Evolutionary conservation across 2,797 vertebrate genomes (phyloP).

Genomic region (Chromis chromis): DNA sequence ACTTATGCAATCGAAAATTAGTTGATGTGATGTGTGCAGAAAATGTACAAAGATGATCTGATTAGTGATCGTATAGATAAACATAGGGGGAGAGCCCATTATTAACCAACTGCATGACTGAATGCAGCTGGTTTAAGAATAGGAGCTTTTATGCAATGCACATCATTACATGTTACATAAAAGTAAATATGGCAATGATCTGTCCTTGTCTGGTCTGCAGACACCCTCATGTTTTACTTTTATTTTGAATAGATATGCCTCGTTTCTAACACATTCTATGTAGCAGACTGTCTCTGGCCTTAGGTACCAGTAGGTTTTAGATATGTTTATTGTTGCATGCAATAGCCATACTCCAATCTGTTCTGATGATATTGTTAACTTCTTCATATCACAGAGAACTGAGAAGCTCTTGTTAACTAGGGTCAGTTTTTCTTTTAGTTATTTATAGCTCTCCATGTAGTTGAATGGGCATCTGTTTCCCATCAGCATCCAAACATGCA

Average conservation of each 20-base stretch:
- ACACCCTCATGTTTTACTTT: background rate
- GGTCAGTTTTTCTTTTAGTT: background rate
- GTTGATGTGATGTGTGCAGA: background rate
- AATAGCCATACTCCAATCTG: no score
- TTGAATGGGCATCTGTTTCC: background rate
- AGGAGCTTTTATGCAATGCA: no score
- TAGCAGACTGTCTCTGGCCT: background rate
- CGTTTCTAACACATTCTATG: background rate
- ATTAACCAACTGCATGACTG: no score
- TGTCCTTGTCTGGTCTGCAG: background rate
- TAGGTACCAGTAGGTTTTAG: no score
- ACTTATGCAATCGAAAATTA: background rate
- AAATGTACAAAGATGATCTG: background rate
- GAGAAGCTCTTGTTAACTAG: no score
- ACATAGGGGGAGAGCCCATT: no score
- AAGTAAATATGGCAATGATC: no score
- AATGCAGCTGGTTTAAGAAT: no score
- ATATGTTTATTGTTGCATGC: background rate
- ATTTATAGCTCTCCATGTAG: background rate
- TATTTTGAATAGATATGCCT: background rate
- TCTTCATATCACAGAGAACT: no score
- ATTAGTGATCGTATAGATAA: background rate
- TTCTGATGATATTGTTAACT: no score
- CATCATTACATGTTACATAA: no score
- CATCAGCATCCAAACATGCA: background rate